Conservation (phyloP, 2,797 vertebrate genomes). For the Hoplostethus mediterraneus region DNA sequence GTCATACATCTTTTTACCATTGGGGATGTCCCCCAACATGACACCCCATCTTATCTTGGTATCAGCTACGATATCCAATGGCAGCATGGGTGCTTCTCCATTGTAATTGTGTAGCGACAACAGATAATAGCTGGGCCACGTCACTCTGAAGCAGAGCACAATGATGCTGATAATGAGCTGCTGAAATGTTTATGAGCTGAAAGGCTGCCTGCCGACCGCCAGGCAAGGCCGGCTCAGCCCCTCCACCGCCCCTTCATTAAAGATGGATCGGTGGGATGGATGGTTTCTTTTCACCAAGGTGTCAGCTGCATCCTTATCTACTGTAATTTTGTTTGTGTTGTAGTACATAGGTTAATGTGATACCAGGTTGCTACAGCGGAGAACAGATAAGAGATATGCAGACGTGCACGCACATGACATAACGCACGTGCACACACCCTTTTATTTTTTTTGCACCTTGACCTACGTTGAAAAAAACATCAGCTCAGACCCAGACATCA, state of each 20-base stretch:
- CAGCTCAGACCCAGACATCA: background rate
- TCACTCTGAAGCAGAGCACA: slow-evolving; percentile 13
- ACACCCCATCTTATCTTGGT: background rate
- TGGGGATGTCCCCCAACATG: background rate
- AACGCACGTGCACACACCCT: background rate
- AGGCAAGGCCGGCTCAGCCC: slow-evolving; percentile 6
- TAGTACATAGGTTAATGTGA: background rate
- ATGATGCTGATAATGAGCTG: slow-evolving; percentile 28
- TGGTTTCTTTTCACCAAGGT: background rate
- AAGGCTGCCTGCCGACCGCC: slow-evolving; percentile 25
- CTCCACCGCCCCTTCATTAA: slow-evolving; percentile 34
- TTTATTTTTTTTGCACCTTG: background rate
- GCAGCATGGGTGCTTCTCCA: background rate
- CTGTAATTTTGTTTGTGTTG: slow-evolving; percentile 6
- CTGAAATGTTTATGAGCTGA: slow-evolving; percentile 68
- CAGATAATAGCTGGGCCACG: background rate
- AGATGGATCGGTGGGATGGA: slow-evolving; percentile 32
- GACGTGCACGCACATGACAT: background rate
- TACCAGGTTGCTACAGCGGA: background rate
- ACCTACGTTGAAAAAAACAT: slow-evolving; percentile 1
- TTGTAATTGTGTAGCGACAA: background rate
- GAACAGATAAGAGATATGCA: background rate
- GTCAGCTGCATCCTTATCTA: slow-evolving; percentile 1
- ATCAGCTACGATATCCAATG: slow-evolving; percentile 1
- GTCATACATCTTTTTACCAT: background rate